Percentiles rank a stretch among this genome's conserved stretches.
Evolutionary conservation across 2,113 vertebrate species (phyloP).

Genomic region (Chascanopsetta lugubris): DNA sequence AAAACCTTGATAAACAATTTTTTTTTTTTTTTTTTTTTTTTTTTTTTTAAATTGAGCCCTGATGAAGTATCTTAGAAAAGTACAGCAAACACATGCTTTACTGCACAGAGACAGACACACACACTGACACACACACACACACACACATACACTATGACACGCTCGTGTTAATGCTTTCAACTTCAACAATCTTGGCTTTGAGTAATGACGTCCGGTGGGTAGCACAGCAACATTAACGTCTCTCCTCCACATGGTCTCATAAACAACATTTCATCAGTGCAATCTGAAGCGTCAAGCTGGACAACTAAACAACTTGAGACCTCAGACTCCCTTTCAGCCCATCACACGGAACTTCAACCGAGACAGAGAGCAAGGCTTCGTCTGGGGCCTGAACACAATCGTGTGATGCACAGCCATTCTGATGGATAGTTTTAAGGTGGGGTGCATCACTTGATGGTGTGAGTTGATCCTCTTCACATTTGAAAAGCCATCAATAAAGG

Average conservation of each 20-base stretch:
- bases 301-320: slow-evolving; percentile 62
- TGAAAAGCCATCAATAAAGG: too few relatives aligned
- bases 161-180: slow-evolving; percentile 30
- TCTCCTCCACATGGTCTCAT: slow-evolving; percentile 47
- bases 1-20: slow-evolving; percentile 26
- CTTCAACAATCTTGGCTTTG: slow-evolving; percentile 45
- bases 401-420: too few relatives aligned
- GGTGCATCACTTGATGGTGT: too few relatives aligned
- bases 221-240: slow-evolving; percentile 49
- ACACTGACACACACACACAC: slow-evolving; percentile 8
- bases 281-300: slow-evolving; percentile 50
- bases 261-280: slow-evolving; percentile 65
- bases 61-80: slow-evolving; percentile 27
- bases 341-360: too few relatives aligned
- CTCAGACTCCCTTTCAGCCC: too few relatives aligned
- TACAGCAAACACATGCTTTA: slow-evolving; percentile 24
- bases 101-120: too few relatives aligned
- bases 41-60: slow-evolving; percentile 16
- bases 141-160: slow-evolving; percentile 17
- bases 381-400: not conserved
- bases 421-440: too few relatives aligned
- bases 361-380: too few relatives aligned
- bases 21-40: too few relatives aligned
- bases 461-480: too few relatives aligned
- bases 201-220: slow-evolving; percentile 45